Evolutionary conservation across 2,797 vertebrate species (phyloP).

Genomic region (Pseudomugil gertrudae): DNA sequence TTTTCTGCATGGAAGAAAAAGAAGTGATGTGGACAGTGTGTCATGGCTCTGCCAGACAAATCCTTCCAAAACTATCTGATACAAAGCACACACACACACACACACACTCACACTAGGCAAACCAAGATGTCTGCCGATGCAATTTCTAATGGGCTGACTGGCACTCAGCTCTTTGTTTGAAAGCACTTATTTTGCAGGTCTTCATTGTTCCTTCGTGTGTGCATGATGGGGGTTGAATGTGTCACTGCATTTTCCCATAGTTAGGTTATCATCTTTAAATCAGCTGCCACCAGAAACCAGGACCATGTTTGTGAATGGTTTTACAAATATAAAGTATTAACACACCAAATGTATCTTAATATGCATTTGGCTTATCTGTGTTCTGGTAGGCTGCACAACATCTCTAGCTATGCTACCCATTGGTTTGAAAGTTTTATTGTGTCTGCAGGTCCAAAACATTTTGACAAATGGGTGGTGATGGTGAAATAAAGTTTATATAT

Average conservation of each 20-base stretch:
- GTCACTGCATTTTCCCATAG: conserved; percentile 3
- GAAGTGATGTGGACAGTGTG: conserved; percentile 32
- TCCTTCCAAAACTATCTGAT: conserved; percentile 32
- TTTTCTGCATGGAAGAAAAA: conserved; percentile 33
- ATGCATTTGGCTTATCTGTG: not conserved
- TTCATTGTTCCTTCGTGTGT: conserved; percentile 23
- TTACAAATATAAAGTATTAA: not conserved
- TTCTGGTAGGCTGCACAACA: conserved; percentile 20
- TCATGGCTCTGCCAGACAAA: conserved; percentile 56
- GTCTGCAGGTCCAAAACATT: no score
- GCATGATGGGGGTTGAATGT: conserved; percentile 14
- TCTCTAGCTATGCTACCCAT: conserved; percentile 4
- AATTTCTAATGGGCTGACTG: conserved; percentile 68
- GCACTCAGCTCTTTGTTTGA: conserved; percentile 36
- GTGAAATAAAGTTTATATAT: no score
- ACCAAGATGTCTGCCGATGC: conserved; percentile 47
- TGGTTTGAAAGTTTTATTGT: no score
- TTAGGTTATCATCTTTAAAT: conserved; percentile 12
- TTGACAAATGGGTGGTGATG: no score
- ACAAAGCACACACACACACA: conserved; percentile 13
- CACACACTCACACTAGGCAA: conserved; percentile 12
- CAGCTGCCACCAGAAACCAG: conserved; percentile 4
- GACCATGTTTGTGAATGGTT: conserved; percentile 8
- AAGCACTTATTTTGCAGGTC: conserved; percentile 42
- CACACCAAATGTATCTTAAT: no score